Conservation (phyloP, 2,888 invertebrate species). For the Seira ritae region DNA sequence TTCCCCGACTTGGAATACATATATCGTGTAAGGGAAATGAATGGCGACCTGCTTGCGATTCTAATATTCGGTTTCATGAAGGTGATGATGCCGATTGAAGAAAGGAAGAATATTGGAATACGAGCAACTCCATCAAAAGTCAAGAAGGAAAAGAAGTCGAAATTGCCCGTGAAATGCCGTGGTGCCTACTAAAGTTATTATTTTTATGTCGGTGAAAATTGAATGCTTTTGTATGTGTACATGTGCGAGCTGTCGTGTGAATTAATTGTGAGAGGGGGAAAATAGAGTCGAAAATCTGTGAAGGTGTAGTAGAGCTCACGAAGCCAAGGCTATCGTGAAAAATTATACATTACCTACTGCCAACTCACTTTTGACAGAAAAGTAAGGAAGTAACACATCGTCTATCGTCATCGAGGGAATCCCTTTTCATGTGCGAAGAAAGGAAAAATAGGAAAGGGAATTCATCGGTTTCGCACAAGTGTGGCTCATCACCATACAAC, state of each 20-base stretch:
- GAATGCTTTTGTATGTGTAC: slow-evolving; percentile 12
- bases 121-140: slow-evolving; percentile 14
- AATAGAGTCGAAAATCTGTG: slow-evolving; percentile 7
- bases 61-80: slow-evolving; percentile 45
- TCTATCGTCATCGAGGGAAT: neutral
- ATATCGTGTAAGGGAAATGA: slow-evolving; percentile 42
- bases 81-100: slow-evolving; percentile 32
- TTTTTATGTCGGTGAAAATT: slow-evolving; percentile 9
- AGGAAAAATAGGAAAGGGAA: neutral
- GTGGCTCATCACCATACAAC: slow-evolving; percentile 4
- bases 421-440: neutral
- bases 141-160: slow-evolving; percentile 45
- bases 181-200: slow-evolving; percentile 20
- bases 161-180: slow-evolving; percentile 57
- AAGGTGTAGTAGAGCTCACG: neutral
- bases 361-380: too few relatives aligned
- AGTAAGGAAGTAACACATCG: too few relatives aligned
- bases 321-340: neutral
- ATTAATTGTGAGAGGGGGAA: slow-evolving; percentile 27
- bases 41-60: slow-evolving; percentile 60
- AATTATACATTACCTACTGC: too few relatives aligned
- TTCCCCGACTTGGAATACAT: too few relatives aligned
- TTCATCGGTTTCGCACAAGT: neutral
- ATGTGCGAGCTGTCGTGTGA: slow-evolving; percentile 21
- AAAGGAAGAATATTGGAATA: slow-evolving; percentile 8